These are phyloP conservation scores for Meteorus cinctellus DNA, from an alignment of 2,888 invertebrate species.

Conservation along the genomic window DNA sequence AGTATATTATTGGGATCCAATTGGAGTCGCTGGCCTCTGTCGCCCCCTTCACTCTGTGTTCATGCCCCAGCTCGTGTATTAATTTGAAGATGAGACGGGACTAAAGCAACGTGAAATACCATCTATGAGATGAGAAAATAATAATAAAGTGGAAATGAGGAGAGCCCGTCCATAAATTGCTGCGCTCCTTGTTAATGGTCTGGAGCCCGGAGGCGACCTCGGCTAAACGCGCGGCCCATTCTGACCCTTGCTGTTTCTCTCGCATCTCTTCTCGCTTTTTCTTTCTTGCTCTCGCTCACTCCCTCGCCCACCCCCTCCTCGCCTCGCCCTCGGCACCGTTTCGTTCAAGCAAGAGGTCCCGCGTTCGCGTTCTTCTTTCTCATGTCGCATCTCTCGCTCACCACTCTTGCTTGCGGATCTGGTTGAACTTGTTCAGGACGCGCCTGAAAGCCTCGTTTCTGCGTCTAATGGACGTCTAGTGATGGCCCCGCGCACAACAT, in stretches of 20 bases:
- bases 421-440: constrained; percentile 65
- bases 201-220: constrained; percentile 70
- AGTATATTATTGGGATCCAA: not conserved
- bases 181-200: constrained; percentile 73
- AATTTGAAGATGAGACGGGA: constrained; percentile 56
- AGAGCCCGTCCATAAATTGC: constrained; percentile 72
- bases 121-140: constrained; percentile 73
- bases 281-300: constrained; percentile 47
- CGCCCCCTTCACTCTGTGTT: constrained; percentile 27
- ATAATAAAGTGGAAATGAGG: constrained; percentile 73
- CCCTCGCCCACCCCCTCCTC: constrained; percentile 48
- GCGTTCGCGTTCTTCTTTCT: constrained; percentile 48
- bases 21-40: constrained; percentile 24
- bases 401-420: constrained; percentile 52
- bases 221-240: constrained; percentile 67
- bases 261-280: constrained; percentile 37
- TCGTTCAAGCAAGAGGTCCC: constrained; percentile 27
- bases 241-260: constrained; percentile 62
- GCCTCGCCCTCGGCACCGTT: constrained; percentile 42
- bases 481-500: constrained; percentile 64
- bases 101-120: constrained; percentile 67
- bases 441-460: constrained; percentile 69
- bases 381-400: constrained; percentile 34
- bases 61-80: constrained; percentile 38
- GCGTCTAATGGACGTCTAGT: constrained; percentile 70